A percentile compares a stretch with the other conserved stretches of the same genome.
Conservation (phyloP, 1,140 invertebrate species). For the Brachionus koreanus region DNA sequence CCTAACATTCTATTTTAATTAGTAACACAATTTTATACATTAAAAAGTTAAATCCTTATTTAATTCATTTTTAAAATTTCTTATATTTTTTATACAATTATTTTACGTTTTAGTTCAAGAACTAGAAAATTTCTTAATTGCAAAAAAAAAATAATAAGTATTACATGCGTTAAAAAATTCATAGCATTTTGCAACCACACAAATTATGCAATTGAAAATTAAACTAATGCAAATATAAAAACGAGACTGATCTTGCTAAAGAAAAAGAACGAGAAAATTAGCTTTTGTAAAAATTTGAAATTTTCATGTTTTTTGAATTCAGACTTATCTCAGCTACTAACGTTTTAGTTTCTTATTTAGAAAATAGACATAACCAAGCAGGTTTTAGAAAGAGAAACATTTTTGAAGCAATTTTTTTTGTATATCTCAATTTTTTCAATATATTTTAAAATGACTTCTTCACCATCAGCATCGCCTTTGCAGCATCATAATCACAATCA, state of each 20-base stretch:
- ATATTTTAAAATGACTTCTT: conserved; percentile 14
- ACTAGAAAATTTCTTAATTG: not conserved
- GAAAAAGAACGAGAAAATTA: not conserved
- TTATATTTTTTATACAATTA: not conserved
- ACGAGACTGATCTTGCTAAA: conserved; percentile 8
- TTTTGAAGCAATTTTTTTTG: not conserved
- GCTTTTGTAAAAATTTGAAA: not conserved
- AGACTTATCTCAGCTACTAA: not conserved
- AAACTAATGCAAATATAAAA: conserved; percentile 15
- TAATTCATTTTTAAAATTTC: not conserved
- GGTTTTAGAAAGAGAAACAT: not conserved
- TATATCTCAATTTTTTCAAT: not conserved
- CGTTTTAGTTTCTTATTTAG: not conserved
- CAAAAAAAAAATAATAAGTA: not conserved
- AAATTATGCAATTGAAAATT: conserved; percentile 14
- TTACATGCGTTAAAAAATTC: not conserved
- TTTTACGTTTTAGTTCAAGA: not conserved
- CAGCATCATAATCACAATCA: conserved; percentile 28
- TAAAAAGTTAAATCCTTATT: not conserved
- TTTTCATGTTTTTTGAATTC: not conserved
- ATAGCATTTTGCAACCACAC: conserved; percentile 27
- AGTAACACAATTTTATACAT: no score
- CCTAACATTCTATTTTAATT: not conserved
- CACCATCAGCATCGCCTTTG: conserved; percentile 28
- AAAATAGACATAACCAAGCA: not conserved